These are phyloP conservation scores for Gallirallus australis DNA, from an alignment of 2,797 vertebrate species.

Conservation along the genomic window DNA sequence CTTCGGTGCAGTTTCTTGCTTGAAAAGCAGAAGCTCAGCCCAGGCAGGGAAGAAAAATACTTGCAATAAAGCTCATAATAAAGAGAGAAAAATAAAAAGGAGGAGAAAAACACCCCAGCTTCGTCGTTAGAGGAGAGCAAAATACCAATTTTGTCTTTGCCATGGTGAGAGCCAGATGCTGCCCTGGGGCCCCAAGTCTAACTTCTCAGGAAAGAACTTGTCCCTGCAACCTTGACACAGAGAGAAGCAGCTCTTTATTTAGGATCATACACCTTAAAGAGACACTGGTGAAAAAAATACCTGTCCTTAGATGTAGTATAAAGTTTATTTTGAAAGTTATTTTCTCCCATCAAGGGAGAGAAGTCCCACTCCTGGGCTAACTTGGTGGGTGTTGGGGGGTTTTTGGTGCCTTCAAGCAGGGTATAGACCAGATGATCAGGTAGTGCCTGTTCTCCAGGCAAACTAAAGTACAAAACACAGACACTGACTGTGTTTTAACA, in stretches of 20 bases:
- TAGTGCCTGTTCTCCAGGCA: not conserved
- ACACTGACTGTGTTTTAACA: not conserved
- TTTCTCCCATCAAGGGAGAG: not conserved
- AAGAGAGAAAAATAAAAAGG: not conserved
- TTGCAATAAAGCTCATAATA: not conserved
- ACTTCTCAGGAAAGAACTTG: not conserved
- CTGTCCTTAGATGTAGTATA: not conserved
- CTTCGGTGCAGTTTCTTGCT: not conserved
- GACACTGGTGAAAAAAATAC: not conserved
- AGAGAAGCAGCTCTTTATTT: not conserved
- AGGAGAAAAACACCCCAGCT: not conserved
- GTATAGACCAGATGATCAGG: not conserved
- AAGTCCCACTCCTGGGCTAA: not conserved
- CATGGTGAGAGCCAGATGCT: not conserved
- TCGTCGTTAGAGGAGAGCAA: not conserved
- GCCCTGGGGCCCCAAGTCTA: not conserved
- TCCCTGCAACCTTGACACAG: not conserved
- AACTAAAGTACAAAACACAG: not conserved
- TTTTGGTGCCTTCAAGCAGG: not conserved
- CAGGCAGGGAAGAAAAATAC: not conserved
- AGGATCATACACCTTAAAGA: not conserved
- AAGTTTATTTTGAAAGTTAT: not conserved
- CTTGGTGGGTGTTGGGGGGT: not conserved
- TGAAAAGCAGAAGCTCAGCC: not conserved
- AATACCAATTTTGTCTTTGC: constrained; percentile 10